Percentiles rank a stretch among this genome's conserved stretches.
Conservation (phyloP, 2,797 vertebrate species). For the Falco concolor region DNA sequence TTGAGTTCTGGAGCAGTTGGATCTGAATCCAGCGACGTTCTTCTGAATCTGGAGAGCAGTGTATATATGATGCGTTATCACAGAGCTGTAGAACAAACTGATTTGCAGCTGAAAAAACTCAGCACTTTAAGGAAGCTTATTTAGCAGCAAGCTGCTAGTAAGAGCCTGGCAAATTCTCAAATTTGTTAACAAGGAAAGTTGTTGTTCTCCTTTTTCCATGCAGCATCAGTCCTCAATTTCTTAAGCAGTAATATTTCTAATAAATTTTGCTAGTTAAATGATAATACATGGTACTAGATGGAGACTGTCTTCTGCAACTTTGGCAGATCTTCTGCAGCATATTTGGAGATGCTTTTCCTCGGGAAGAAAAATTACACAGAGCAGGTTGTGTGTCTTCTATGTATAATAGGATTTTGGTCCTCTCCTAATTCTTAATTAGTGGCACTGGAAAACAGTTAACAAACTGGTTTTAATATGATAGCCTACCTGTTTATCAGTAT, state of each 20-base stretch:
- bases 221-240: not conserved
- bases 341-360: not conserved
- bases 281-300: not conserved
- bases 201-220: conserved; percentile 7
- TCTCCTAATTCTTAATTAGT: conserved; percentile 1
- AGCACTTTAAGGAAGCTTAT: conserved; percentile 39
- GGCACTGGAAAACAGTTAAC: not conserved
- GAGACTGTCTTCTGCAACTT: not conserved
- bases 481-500: not conserved
- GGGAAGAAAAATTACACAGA: not conserved
- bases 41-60: not conserved
- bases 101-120: not conserved
- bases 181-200: conserved; percentile 34
- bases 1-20: not conserved
- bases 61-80: not conserved
- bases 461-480: conserved; percentile 14
- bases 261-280: not conserved
- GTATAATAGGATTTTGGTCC: conserved; percentile 2
- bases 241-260: not conserved
- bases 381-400: not conserved
- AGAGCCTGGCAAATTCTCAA: conserved; percentile 48
- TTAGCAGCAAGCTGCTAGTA: conserved; percentile 22
- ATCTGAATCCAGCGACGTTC: not conserved
- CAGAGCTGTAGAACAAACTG: not conserved
- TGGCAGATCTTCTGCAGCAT: not conserved